phyloP scores from a whole-genome alignment of 2,888 invertebrate species.

The Apodemia duryi region DNA sequence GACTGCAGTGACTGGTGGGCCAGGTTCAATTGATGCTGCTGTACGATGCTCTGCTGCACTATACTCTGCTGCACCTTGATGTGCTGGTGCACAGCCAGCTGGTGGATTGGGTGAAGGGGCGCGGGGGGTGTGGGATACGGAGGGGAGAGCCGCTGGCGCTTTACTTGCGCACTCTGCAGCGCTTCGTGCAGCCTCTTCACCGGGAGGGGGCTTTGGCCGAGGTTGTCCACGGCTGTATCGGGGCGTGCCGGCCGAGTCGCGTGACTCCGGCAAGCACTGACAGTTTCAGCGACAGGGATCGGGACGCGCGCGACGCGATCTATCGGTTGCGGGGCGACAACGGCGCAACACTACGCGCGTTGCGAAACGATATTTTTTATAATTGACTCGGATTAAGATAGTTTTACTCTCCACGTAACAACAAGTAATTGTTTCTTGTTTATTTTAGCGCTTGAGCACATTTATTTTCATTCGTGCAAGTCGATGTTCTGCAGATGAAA shows the following conservation, averaged over 20 bases:
- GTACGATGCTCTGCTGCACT: slow-evolving; percentile 72
- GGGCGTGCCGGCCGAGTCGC: slow-evolving; percentile 77
- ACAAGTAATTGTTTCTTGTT: slow-evolving; percentile 46
- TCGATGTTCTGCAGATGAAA: slow-evolving; percentile 59
- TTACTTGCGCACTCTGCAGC: slow-evolving; percentile 79
- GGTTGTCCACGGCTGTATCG: slow-evolving; percentile 78
- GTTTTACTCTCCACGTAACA: slow-evolving; percentile 33
- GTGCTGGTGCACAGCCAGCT: slow-evolving; percentile 71
- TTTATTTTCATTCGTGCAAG: slow-evolving; percentile 53
- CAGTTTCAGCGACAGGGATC: slow-evolving; percentile 63
- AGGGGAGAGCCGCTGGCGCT: slow-evolving; percentile 81
- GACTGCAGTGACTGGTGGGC: slow-evolving; percentile 68
- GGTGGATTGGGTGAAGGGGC: slow-evolving; percentile 67
- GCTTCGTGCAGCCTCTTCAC: slow-evolving; percentile 81
- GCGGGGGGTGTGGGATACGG: slow-evolving; percentile 76
- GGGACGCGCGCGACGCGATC: slow-evolving; percentile 62
- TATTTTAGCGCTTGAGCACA: slow-evolving; percentile 55
- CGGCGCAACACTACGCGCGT: slow-evolving; percentile 52
- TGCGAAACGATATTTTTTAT: slow-evolving; percentile 38
- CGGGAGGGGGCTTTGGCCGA: slow-evolving; percentile 77
- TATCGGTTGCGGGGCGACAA: slow-evolving; percentile 50
- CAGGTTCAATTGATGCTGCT: slow-evolving; percentile 71
- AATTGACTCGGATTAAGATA: slow-evolving; percentile 43
- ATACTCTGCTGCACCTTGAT: slow-evolving; percentile 73
- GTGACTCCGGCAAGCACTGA: slow-evolving; percentile 78